Evolutionary conservation across 2,797 vertebrate genomes (phyloP).

Genomic region (Champsocephalus esox): DNA sequence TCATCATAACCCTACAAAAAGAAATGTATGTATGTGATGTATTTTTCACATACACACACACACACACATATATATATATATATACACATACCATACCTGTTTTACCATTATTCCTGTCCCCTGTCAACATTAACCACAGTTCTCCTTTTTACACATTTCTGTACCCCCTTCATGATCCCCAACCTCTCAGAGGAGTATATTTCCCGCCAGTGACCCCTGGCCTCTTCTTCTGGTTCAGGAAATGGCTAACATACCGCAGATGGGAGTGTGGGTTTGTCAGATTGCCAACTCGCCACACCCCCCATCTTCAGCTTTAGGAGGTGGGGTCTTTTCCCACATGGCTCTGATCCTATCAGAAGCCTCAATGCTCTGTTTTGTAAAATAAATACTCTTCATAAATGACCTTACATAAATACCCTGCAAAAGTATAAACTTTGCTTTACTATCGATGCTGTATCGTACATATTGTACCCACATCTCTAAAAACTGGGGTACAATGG

Average conservation of each 20-base stretch:
- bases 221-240: constrained; percentile 78
- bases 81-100: too few species aligned
- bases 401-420: constrained; percentile 3
- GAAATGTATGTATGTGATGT: not conserved
- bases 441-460: not conserved
- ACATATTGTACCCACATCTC: not conserved
- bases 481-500: too few species aligned
- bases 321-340: constrained; percentile 41
- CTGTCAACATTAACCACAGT: constrained; percentile 28
- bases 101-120: constrained; percentile 18
- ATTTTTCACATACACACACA: not conserved
- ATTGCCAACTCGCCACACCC: constrained; percentile 58
- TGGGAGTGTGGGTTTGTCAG: constrained; percentile 65
- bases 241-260: constrained; percentile 82
- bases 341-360: constrained; percentile 22
- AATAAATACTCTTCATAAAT: not conserved
- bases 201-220: constrained; percentile 72
- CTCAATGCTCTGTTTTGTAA: not conserved
- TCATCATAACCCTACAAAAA: constrained; percentile 5
- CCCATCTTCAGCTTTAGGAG: constrained; percentile 48
- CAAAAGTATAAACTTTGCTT: not conserved
- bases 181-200: constrained; percentile 35
- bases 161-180: constrained; percentile 26
- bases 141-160: constrained; percentile 50
- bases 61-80: not conserved